Conservation (phyloP, 2,113 vertebrate genomes). For the Ochotona princeps region DNA sequence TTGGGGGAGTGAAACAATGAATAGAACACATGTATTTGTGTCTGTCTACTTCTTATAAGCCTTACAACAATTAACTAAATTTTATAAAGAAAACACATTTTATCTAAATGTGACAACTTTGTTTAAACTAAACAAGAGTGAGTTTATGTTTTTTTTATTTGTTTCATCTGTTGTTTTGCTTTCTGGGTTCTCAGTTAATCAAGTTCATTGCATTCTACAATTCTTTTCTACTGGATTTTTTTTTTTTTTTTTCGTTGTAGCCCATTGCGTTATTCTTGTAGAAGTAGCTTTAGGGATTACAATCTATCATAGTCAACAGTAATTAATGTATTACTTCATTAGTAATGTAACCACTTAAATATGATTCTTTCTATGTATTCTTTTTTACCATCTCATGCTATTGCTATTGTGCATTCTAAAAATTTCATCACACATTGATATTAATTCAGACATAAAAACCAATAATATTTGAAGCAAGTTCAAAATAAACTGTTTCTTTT, state of each 20-base stretch:
- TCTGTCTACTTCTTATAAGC: too few species aligned
- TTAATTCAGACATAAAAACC: background rate
- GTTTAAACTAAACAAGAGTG: background rate
- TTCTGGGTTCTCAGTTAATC: background rate
- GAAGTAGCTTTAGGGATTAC: background rate
- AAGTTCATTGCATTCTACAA: background rate
- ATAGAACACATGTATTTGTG: too few species aligned
- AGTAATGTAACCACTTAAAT: background rate
- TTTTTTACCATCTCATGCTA: background rate
- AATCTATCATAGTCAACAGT: background rate
- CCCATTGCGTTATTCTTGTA: background rate
- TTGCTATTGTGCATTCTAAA: background rate
- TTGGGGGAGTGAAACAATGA: too few species aligned
- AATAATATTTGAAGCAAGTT: background rate
- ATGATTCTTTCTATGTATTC: background rate
- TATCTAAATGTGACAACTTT: background rate
- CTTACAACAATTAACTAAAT: too few species aligned
- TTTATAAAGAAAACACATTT: background rate
- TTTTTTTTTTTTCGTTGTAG: background rate
- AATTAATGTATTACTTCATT: background rate
- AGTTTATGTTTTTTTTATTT: background rate
- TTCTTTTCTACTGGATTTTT: background rate
- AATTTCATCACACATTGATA: background rate
- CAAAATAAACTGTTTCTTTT: background rate
- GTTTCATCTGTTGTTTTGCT: background rate